phyloP scores from a whole-genome alignment of 2,113 vertebrate genomes.

The Lichenostomus cassidix region DNA sequence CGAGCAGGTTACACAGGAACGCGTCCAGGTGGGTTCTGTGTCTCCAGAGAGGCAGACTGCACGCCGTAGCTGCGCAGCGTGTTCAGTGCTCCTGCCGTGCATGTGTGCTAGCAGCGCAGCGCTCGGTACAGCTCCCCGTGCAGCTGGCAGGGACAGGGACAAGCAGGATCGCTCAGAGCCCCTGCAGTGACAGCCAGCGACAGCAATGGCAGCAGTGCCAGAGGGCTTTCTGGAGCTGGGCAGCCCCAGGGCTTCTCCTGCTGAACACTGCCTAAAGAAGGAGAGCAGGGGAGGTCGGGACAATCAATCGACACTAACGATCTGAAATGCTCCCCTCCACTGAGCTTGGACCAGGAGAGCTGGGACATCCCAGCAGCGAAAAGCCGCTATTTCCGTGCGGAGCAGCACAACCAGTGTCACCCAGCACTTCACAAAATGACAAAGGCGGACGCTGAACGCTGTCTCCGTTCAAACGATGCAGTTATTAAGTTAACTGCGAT shows the following conservation, averaged over 20 bases:
- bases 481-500: background rate
- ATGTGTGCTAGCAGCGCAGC: background rate
- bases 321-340: background rate
- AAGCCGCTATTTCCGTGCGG: background rate
- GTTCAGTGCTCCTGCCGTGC: background rate
- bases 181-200: background rate
- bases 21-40: background rate
- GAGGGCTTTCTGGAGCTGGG: background rate
- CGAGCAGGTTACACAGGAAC: background rate
- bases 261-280: background rate
- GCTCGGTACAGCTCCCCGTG: rapidly evolving
- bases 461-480: rapidly evolving
- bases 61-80: no score
- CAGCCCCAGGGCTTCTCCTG: background rate
- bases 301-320: background rate
- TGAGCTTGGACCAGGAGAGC: background rate
- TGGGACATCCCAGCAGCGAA: background rate
- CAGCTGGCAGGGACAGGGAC: background rate
- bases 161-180: background rate
- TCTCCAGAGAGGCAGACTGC: no score
- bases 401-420: background rate
- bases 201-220: background rate
- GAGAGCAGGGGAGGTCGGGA: background rate
- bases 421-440: background rate
- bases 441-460: no score